phyloP scores from a whole-genome alignment of 1,140 invertebrate genomes.

The Piezodorus guildinii region DNA sequence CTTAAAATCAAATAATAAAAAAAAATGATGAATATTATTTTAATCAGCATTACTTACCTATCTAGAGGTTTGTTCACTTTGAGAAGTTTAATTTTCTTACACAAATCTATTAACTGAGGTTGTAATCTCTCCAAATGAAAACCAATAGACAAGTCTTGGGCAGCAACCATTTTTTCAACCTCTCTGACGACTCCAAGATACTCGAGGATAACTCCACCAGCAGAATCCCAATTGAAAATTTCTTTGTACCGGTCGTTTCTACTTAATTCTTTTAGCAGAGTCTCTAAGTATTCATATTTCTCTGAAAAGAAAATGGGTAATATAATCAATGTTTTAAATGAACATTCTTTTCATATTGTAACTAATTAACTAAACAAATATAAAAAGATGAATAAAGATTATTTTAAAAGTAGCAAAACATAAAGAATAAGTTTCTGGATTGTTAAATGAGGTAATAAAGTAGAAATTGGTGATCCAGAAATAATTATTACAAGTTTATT shows the following conservation, averaged over 20 bases:
- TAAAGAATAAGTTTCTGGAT: too few species aligned
- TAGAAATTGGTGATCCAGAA: too few species aligned
- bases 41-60: constrained; percentile 41
- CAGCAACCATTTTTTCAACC: constrained; percentile 37
- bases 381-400: too few species aligned
- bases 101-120: constrained; percentile 48
- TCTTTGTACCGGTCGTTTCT: constrained; percentile 33
- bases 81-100: constrained; percentile 46
- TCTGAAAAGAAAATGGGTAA: constrained; percentile 38
- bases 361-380: too few species aligned
- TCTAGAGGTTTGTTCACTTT: constrained; percentile 49
- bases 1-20: too few species aligned
- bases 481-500: too few species aligned
- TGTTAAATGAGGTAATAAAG: too few species aligned
- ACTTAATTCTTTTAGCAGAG: constrained; percentile 41
- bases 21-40: too few species aligned
- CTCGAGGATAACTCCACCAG: constrained; percentile 54
- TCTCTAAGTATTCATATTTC: constrained; percentile 48
- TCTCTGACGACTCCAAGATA: constrained; percentile 48
- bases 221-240: constrained; percentile 45
- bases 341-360: too few species aligned
- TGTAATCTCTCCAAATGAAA: constrained; percentile 49
- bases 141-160: constrained; percentile 36
- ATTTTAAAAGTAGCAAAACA: too few species aligned
- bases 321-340: background rate